Percentiles rank a stretch among this genome's conserved stretches.
These are phyloP conservation scores for Menidia beryllina DNA, from an alignment of 2,113 vertebrate genomes.

Conservation along the genomic window DNA sequence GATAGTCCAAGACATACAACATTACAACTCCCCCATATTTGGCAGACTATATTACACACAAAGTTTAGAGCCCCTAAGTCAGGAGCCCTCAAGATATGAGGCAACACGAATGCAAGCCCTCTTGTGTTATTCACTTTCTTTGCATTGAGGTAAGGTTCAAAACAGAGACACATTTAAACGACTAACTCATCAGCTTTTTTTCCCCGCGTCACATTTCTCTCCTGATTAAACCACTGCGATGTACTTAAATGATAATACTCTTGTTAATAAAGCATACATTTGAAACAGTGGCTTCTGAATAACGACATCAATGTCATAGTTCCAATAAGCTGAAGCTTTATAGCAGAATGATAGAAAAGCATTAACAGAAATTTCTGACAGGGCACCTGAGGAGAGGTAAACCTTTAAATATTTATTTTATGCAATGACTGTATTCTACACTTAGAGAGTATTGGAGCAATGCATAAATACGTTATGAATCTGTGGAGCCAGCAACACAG, in stretches of 20 bases:
- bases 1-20: conserved; percentile 44
- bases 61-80: conserved; percentile 9
- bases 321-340: conserved; percentile 47
- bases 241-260: conserved; percentile 47
- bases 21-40: conserved; percentile 17
- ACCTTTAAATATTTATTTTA: conserved; percentile 51
- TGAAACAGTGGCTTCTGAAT: conserved; percentile 51
- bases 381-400: conserved; percentile 44
- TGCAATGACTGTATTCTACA: conserved; percentile 16
- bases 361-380: conserved; percentile 46
- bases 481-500: conserved; percentile 16
- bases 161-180: no score
- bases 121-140: not conserved
- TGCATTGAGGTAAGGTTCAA: conserved; percentile 5
- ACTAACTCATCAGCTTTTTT: conserved; percentile 43
- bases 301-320: conserved; percentile 62
- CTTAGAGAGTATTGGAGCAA: conserved; percentile 29
- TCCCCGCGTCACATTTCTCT: conserved; percentile 42
- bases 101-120: not conserved
- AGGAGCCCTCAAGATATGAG: conserved; percentile 20
- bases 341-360: conserved; percentile 44
- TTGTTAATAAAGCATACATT: conserved; percentile 57
- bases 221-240: conserved; percentile 36
- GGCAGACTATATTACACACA: conserved; percentile 19
- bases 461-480: conserved; percentile 29